phyloP scores from a whole-genome alignment of 2,888 invertebrate species.

The Trichogramma dendrolimi region DNA sequence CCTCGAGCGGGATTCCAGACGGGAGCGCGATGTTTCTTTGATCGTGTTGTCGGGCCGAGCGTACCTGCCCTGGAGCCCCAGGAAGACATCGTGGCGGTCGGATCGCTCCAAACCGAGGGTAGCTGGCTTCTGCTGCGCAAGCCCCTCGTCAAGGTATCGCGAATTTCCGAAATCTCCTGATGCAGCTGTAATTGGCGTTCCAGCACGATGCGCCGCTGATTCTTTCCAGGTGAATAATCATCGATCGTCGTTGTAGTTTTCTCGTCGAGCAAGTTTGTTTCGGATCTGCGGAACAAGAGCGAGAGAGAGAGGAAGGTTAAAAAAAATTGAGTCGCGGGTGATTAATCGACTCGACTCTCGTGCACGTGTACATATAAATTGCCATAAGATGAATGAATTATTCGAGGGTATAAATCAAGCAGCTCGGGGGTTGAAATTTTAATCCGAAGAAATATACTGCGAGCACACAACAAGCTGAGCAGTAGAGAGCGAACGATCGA shows the following conservation, averaged over 20 bases:
- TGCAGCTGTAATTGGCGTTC: constrained; percentile 41
- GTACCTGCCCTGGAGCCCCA: constrained; percentile 42
- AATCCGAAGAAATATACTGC: neutral
- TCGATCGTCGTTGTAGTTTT: constrained; percentile 26
- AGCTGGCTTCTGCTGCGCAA: constrained; percentile 37
- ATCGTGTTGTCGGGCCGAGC: constrained; percentile 32
- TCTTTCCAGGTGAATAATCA: constrained; percentile 31
- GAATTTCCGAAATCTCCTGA: constrained; percentile 41
- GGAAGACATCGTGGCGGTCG: constrained; percentile 36
- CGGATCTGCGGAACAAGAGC: constrained; percentile 33
- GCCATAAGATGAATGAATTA: constrained; percentile 1
- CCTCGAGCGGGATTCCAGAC: constrained; percentile 40
- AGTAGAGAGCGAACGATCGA: no score
- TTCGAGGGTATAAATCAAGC: constrained; percentile 17
- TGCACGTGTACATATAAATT: no score
- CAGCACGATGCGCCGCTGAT: constrained; percentile 36
- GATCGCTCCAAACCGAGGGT: constrained; percentile 39
- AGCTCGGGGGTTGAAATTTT: constrained; percentile 7
- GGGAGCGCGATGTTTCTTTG: constrained; percentile 33
- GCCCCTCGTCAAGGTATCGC: constrained; percentile 42
- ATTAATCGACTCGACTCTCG: constrained; percentile 1
- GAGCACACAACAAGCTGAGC: no score
- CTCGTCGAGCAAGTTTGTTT: constrained; percentile 33
- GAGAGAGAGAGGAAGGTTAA: neutral
- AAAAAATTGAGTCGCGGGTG: neutral